Percentiles rank a stretch among this genome's conserved stretches.
These are phyloP conservation scores for Drosophila paranaensis DNA, from an alignment of 2,888 invertebrate genomes.

Conservation along the genomic window DNA sequence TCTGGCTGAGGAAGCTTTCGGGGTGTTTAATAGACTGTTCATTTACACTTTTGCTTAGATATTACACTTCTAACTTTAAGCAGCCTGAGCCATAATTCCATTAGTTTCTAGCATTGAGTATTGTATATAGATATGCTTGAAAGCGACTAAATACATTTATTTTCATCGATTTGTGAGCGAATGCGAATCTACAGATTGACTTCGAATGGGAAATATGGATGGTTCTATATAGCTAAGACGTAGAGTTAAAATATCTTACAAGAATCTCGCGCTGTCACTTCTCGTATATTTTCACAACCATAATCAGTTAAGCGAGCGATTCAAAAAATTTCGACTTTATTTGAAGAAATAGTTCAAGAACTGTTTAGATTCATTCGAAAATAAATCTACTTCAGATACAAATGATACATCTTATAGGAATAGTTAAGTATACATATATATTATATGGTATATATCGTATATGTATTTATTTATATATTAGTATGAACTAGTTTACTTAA, in stretches of 20 bases:
- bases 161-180: not conserved
- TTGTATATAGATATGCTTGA: slow-evolving; percentile 38
- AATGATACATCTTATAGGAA: slow-evolving; percentile 52
- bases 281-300: slow-evolving; percentile 79
- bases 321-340: slow-evolving; percentile 38
- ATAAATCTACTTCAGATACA: slow-evolving; percentile 38
- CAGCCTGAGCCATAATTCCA: slow-evolving; percentile 6
- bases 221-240: slow-evolving; percentile 16
- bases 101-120: slow-evolving; percentile 15
- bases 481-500: not conserved
- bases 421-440: slow-evolving; percentile 21
- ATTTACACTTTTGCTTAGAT: slow-evolving; percentile 15
- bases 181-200: slow-evolving; percentile 30
- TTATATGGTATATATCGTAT: not conserved
- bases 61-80: slow-evolving; percentile 17
- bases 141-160: not conserved
- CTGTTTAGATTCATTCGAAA: slow-evolving; percentile 3
- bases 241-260: slow-evolving; percentile 5
- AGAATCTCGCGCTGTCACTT: slow-evolving; percentile 14
- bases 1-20: not conserved
- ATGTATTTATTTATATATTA: not conserved
- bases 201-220: slow-evolving; percentile 20
- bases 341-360: slow-evolving; percentile 19
- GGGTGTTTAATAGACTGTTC: slow-evolving; percentile 26
- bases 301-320: slow-evolving; percentile 84